Base-by-base conservation (phyloP, 2,888 invertebrate species). In the Rhopalosiphum nymphaeae region DNA sequence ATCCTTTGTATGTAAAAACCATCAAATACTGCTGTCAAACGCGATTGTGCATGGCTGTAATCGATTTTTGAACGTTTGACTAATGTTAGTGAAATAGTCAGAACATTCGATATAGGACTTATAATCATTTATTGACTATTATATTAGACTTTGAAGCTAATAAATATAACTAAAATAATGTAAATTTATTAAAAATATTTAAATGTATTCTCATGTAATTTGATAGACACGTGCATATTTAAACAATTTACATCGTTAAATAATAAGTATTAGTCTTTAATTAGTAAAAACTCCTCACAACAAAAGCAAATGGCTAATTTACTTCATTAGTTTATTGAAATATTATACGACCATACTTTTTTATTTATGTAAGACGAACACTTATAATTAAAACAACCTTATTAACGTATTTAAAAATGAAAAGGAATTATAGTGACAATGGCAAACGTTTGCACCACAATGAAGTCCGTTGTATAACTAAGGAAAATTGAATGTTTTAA, bases 201-300 rank as follows among this genome's bases (percentile, higher is more conserved):
- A 78, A 78, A 78, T 78, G 9, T 36, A 36, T 36, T 78, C 36
- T 21, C 36, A 42, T 9, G 53, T 88, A 56, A 56, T 25, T 21
- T 10, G 53, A 88, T 88, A 56, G 11, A 25, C 44, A 11, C 25
- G 44, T 85, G 26, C 26, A 85, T 85, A 44, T 78, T 36, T 78
- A 21, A 78, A 36, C 21, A 78, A 36, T 25, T 42, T 36, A 36
- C 21, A 78, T 42, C 36, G 78, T 85, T 44, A 85, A 85, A 88
- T 49, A 36, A 91, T 49, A 49, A 36, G 67, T 46, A 46, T 90
- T n/a, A 61, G 89, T 89, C 89, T n/a, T 67, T 46, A 61, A 61
- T 61, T 90, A 90, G 61, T 44, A 67, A n/a, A 9, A 61, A 44
- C 21, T 46, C 3, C 21, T 90, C 61, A 21, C 3, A 61, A 21